These are phyloP conservation scores for Fratercula arctica DNA, from an alignment of 2,797 vertebrate genomes.

Conservation along the genomic window DNA sequence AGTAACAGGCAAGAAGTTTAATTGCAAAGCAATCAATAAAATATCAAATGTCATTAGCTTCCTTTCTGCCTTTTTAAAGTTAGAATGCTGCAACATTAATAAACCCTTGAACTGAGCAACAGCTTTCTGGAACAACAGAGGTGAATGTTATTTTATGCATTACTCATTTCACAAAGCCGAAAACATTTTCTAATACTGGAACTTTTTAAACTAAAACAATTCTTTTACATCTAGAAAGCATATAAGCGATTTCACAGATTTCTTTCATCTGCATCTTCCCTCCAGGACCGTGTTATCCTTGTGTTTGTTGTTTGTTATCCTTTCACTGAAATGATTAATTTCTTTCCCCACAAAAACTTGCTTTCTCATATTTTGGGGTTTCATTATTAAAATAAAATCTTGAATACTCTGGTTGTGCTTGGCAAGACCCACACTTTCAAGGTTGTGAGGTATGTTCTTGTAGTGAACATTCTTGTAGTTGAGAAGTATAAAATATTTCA, in stretches of 20 bases:
- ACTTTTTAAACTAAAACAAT: slow-evolving; percentile 51
- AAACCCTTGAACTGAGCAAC: neutral
- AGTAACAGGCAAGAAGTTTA: neutral
- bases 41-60: neutral
- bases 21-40: neutral
- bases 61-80: slow-evolving; percentile 16
- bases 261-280: slow-evolving; percentile 62
- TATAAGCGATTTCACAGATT: slow-evolving; percentile 62
- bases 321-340: slow-evolving; percentile 68
- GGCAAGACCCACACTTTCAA: slow-evolving; percentile 53
- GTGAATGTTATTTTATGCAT: slow-evolving; percentile 56
- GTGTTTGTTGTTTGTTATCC: slow-evolving; percentile 64
- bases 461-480: slow-evolving; percentile 31
- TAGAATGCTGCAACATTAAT: neutral
- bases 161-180: slow-evolving; percentile 56
- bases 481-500: slow-evolving; percentile 31
- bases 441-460: slow-evolving; percentile 33
- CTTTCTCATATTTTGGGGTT: slow-evolving; percentile 70
- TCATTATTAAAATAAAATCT: slow-evolving; percentile 71
- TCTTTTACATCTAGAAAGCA: slow-evolving; percentile 64
- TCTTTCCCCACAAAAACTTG: slow-evolving; percentile 18
- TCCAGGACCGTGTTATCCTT: slow-evolving; percentile 61
- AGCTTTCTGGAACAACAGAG: slow-evolving; percentile 30
- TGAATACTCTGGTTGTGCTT: slow-evolving; percentile 65
- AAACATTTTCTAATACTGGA: slow-evolving; percentile 49